Conservation (phyloP, 1,140 invertebrate genomes). For the Penaeus indicus region DNA sequence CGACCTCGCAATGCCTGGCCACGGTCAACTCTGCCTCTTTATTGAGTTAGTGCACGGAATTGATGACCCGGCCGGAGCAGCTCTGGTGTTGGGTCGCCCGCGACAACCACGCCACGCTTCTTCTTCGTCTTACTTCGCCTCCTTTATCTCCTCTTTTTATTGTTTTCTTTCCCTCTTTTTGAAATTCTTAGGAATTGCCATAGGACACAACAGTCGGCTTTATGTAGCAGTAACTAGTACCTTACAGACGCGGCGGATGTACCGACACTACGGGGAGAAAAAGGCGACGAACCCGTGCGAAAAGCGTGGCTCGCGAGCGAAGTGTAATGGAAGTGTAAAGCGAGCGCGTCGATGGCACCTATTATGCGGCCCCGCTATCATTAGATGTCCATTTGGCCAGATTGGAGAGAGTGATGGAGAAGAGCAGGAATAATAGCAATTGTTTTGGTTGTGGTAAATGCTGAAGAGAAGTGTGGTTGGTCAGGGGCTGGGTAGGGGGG, state of each 20-base stretch:
- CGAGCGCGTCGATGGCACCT: conserved; percentile 42
- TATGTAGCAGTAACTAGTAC: too few species aligned
- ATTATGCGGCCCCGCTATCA: conserved; percentile 61
- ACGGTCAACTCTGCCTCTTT: conserved; percentile 59
- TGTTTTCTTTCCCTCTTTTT: background rate
- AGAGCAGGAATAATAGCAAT: conserved; percentile 63
- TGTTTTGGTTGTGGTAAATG: conserved; percentile 62
- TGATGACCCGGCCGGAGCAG: conserved; percentile 49
- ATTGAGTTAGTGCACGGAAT: conserved; percentile 61
- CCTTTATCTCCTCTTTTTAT: background rate
- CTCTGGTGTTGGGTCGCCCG: conserved; percentile 3
- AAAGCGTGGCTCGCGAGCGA: conserved; percentile 33
- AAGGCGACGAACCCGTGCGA: conserved; percentile 7
- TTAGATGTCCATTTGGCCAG: conserved; percentile 63
- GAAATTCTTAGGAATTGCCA: too few species aligned
- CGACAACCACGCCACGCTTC: background rate
- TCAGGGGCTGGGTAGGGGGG: background rate
- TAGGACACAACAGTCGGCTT: too few species aligned
- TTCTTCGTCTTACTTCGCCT: background rate
- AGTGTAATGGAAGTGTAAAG: conserved; percentile 33
- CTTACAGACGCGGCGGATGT: background rate
- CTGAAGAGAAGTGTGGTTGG: background rate
- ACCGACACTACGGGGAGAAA: background rate
- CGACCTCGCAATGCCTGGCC: conserved; percentile 31
- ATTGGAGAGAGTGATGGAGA: conserved; percentile 64